A percentile compares a stretch with the other conserved stretches of the same genome.
phyloP scores from a whole-genome alignment of 2,888 invertebrate species.

The Euspilapteryx auroguttella region DNA sequence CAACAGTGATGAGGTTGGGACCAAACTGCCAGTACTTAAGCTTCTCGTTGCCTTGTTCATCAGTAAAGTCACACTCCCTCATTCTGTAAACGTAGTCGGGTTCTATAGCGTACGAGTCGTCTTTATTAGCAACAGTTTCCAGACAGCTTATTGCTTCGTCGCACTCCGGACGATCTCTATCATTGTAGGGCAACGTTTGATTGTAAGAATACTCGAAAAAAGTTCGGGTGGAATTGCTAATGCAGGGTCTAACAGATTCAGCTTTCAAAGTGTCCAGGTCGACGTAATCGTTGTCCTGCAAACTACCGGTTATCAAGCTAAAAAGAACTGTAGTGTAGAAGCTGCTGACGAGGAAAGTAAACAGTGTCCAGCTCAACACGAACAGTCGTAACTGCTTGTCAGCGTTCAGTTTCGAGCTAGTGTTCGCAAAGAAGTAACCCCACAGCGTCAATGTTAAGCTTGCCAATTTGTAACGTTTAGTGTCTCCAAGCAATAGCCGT shows the following conservation, averaged over 20 bases:
- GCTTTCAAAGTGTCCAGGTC: conserved; percentile 12
- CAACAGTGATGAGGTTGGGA: not conserved
- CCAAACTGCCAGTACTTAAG: not conserved
- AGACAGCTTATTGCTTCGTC: conserved; percentile 1
- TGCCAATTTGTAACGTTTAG: conserved; percentile 9
- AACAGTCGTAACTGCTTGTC: conserved; percentile 16
- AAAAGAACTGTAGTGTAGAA: conserved; percentile 30
- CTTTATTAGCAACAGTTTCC: not conserved
- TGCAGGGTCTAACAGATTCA: conserved; percentile 20
- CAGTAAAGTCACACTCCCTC: not conserved
- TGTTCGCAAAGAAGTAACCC: conserved; percentile 23
- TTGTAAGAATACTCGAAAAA: conserved; percentile 20
- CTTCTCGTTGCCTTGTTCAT: not conserved
- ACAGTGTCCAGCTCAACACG: conserved; percentile 27
- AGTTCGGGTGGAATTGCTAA: conserved; percentile 15
- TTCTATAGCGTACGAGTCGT: not conserved
- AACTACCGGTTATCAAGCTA: conserved; percentile 20
- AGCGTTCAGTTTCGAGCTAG: conserved; percentile 14
- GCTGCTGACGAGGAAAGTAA: conserved; percentile 24
- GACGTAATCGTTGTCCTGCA: conserved; percentile 1
- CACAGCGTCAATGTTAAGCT: conserved; percentile 17
- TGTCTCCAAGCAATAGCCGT: too few species aligned
- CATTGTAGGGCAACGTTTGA: conserved; percentile 15
- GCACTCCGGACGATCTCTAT: not conserved
- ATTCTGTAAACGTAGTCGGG: not conserved